phyloP scores from a whole-genome alignment of 2,113 vertebrate genomes.

The Entomyzon cyanotis region DNA sequence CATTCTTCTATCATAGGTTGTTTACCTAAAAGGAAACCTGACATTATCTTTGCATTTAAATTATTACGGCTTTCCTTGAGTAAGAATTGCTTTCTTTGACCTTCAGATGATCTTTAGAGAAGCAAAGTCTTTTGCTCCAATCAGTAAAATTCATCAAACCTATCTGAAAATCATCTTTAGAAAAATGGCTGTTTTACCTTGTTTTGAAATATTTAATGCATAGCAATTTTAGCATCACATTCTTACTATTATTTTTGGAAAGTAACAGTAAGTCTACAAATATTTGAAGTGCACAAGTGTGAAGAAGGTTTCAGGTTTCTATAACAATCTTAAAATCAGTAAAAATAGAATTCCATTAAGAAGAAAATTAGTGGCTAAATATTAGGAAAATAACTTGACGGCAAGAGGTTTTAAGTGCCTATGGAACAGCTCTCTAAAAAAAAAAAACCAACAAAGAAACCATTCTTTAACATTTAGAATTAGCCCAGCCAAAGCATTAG shows the following conservation, averaged over 20 bases:
- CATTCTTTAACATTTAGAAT: neutral
- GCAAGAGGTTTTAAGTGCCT: neutral
- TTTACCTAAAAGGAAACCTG: neutral
- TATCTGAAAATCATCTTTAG: neutral
- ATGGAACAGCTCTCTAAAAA: neutral
- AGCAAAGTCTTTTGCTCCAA: neutral
- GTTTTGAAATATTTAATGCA: neutral
- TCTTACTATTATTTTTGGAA: neutral
- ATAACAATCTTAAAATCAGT: neutral
- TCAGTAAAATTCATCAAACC: neutral
- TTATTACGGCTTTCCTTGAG: neutral
- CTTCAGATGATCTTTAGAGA: neutral
- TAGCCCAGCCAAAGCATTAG: neutral
- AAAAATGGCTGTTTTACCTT: neutral
- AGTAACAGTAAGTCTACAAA: neutral
- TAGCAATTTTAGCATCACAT: neutral
- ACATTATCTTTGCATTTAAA: neutral
- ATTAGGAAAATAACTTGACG: neutral
- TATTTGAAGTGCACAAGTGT: neutral
- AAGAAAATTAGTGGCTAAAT: neutral
- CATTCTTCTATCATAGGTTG: neutral
- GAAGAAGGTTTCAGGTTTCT: neutral
- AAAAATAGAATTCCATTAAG: neutral
- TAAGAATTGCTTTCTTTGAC: neutral
- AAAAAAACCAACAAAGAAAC: neutral